phyloP scores from a whole-genome alignment of 23 tunicate species.

The Corella eumyota region DNA sequence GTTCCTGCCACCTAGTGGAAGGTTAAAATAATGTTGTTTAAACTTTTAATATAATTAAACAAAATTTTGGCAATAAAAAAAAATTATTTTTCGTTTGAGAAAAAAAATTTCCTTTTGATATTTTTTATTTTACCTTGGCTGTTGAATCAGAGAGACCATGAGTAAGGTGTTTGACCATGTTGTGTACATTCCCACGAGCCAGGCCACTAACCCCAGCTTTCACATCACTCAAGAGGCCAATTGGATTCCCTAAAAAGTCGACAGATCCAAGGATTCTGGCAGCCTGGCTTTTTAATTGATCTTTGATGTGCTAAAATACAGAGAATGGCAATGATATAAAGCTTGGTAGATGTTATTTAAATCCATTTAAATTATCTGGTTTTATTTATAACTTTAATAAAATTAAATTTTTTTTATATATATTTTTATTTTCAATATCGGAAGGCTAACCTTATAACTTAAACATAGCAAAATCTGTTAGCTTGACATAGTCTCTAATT shows the following conservation, averaged over 20 bases:
- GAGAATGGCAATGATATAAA: too few relatives aligned
- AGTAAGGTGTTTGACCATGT: conserved; percentile 65
- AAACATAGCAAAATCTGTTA: too few relatives aligned
- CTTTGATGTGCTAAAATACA: conserved; percentile 46
- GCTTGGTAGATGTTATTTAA: too few relatives aligned
- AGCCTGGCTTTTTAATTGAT: conserved; percentile 74
- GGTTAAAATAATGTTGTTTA: background rate
- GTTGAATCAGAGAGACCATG: conserved; percentile 89
- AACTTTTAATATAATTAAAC: background rate
- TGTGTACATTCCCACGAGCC: conserved; percentile 46
- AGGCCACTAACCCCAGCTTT: conserved; percentile 79
- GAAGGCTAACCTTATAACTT: too few relatives aligned
- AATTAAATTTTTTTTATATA: too few relatives aligned
- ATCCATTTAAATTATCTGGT: too few relatives aligned
- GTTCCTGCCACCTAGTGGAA: conserved; percentile 55
- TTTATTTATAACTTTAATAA: too few relatives aligned
- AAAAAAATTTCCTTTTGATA: background rate
- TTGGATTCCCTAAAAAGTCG: conserved; percentile 98
- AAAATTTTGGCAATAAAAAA: too few relatives aligned
- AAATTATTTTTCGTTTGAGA: background rate
- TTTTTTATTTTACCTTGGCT: conserved; percentile 39
- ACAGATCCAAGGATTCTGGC: conserved; percentile 83
- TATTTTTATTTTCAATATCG: too few relatives aligned
- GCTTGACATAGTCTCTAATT: too few relatives aligned
- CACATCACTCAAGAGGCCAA: conserved; percentile 84